Percentiles rank a stretch among this genome's conserved stretches.
These are phyloP conservation scores for Apaloderma vittatum DNA, from an alignment of 2,113 vertebrate genomes.

Conservation along the genomic window DNA sequence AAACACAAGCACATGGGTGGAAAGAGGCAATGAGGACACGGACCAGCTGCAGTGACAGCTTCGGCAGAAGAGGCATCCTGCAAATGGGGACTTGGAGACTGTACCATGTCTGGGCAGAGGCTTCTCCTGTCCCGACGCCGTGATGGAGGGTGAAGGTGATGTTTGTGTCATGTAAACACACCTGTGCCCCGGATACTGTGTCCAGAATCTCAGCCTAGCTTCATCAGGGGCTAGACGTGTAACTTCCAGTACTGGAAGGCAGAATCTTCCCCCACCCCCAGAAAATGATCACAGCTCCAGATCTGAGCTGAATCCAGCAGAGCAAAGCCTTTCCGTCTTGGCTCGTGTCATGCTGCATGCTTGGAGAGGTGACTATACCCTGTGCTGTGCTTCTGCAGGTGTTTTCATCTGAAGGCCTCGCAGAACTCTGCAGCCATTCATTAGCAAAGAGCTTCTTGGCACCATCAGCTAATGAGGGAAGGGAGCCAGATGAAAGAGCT, in stretches of 20 bases:
- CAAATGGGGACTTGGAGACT: neutral
- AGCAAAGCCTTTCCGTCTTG: neutral
- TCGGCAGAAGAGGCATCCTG: neutral
- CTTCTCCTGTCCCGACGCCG: neutral
- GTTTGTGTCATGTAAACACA: accelerated
- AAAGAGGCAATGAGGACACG: too few relatives aligned
- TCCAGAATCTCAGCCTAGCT: accelerated
- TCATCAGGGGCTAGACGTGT: neutral
- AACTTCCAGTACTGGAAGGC: neutral
- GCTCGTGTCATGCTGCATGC: neutral
- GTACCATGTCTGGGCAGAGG: neutral
- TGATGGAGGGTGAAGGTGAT: neutral
- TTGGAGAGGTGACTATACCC: neutral
- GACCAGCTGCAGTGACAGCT: neutral
- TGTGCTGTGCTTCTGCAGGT: neutral
- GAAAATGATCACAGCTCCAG: neutral
- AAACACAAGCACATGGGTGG: neutral
- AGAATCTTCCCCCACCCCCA: neutral
- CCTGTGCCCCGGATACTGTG: neutral
- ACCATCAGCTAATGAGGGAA: slow-evolving; percentile 25
- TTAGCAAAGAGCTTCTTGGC: slow-evolving; percentile 28
- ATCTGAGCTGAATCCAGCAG: neutral
- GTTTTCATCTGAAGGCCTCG: neutral
- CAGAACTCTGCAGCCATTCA: neutral
- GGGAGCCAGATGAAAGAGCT: slow-evolving; percentile 3